Base-by-base conservation (phyloP, 2,797 vertebrate genomes). In the Tiaroga cobitis region DNA sequence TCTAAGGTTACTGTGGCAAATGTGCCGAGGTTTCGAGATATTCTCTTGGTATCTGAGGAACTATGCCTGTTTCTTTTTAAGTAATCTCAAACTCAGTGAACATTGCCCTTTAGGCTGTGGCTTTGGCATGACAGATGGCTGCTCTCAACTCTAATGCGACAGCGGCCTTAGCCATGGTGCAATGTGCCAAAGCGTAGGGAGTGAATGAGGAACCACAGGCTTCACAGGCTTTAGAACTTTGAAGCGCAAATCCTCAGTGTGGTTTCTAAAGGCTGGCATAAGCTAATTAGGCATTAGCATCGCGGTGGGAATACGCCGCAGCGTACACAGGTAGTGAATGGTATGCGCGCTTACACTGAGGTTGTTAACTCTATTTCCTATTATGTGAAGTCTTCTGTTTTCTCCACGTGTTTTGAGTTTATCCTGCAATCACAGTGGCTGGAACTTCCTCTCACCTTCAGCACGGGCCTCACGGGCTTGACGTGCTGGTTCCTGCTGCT, bases 371-470 rank as follows among this genome's bases (percentile, higher is more conserved):
- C 19, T 13, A 56, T 46, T 82, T 69, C 3, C 21, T 29, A 51
- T 72, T 18, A 63, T 7, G 29, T 11, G 19, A 19, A 24, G 24
- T 70, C 34, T n/a, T 43, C 10, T 43, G n/a, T 72, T 19, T 26
- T 18, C 5, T 18, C 63, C 29, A 21, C 46, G 16, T 56, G 46
- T 77, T 69, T 24, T 51, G 43, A 68, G 39, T 63, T 46, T 15
- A 68, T n/a, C 56, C 54, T 7, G 32, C 21, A 69, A 4, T 39
- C 46, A 19, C 8, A n/a, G 51, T 6, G 39, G 41, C 15, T n/a
- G 49, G 46, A 72, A 29, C 34, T 85, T 69, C 69, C 1, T 88
- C 88, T 96, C 85, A 99, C 98, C 98, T 99, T 99, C 49, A 93
- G 87, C 88, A 94, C 94, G 70, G 95, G 92, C 87, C 96, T 95